A percentile compares a stretch with the other conserved stretches of the same genome.
phyloP scores from a whole-genome alignment of 2,888 invertebrate species.

The Sepiola atlantica region DNA sequence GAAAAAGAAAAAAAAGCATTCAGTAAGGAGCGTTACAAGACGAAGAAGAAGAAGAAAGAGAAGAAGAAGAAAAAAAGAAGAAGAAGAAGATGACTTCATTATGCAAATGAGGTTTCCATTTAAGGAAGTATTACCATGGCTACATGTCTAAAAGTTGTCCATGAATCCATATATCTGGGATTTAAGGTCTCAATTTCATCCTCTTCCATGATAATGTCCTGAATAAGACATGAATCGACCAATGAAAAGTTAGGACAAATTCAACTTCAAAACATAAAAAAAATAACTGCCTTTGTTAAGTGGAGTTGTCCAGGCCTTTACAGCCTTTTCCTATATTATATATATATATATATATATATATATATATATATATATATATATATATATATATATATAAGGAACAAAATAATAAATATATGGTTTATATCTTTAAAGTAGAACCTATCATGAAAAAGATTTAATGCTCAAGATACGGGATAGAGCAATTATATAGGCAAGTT shows the following conservation, averaged over 20 bases:
- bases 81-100: background rate
- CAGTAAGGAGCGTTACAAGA: background rate
- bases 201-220: conserved; percentile 8
- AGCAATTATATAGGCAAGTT: no score
- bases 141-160: background rate
- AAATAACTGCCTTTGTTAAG: background rate
- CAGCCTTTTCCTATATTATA: background rate
- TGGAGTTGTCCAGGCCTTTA: background rate
- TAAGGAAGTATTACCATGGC: background rate
- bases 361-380: no score
- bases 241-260: background rate
- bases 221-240: conserved; percentile 22
- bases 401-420: no score
- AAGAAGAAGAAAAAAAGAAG: background rate
- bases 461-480: no score
- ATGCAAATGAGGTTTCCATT: background rate
- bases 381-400: no score
- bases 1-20: background rate
- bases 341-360: no score
- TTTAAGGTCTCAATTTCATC: background rate
- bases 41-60: background rate
- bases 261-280: background rate
- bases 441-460: no score
- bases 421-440: no score
- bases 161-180: background rate